These are phyloP conservation scores for Thinocorus orbignyianus DNA, from an alignment of 2,113 vertebrate genomes.

Conservation along the genomic window DNA sequence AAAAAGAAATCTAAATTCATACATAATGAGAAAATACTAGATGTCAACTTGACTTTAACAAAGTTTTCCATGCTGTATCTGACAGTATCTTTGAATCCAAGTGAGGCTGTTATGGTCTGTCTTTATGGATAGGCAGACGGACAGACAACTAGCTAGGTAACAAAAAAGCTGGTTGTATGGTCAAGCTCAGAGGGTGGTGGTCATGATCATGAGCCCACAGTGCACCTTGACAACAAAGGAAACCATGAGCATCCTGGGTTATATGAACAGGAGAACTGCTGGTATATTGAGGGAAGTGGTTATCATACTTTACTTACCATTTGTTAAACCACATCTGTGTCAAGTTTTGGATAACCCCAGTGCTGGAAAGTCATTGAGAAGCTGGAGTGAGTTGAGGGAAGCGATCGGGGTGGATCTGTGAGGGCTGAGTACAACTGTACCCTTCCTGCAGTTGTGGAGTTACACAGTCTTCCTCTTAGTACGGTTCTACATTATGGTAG, in stretches of 20 bases:
- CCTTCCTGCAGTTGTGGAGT: background rate
- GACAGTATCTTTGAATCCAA: background rate
- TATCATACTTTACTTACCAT: background rate
- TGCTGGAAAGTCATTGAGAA: background rate
- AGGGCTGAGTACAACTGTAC: background rate
- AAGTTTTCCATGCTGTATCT: background rate
- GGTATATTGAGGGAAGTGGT: background rate
- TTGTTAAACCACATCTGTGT: background rate
- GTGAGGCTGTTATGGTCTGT: background rate
- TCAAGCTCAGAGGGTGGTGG: background rate
- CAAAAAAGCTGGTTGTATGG: background rate
- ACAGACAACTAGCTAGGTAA: background rate
- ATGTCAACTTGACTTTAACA: background rate
- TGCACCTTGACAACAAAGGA: background rate
- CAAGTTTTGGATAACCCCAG: background rate
- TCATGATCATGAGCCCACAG: background rate
- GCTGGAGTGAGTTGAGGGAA: background rate
- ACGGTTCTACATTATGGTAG: background rate
- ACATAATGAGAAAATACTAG: background rate
- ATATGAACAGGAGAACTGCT: background rate
- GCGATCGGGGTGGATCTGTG: background rate
- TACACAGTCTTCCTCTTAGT: background rate
- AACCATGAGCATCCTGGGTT: background rate
- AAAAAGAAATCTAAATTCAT: background rate
- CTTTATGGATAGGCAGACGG: background rate